Conservation (phyloP, 2,113 vertebrate genomes). For the Porphyrio hochstetteri region DNA sequence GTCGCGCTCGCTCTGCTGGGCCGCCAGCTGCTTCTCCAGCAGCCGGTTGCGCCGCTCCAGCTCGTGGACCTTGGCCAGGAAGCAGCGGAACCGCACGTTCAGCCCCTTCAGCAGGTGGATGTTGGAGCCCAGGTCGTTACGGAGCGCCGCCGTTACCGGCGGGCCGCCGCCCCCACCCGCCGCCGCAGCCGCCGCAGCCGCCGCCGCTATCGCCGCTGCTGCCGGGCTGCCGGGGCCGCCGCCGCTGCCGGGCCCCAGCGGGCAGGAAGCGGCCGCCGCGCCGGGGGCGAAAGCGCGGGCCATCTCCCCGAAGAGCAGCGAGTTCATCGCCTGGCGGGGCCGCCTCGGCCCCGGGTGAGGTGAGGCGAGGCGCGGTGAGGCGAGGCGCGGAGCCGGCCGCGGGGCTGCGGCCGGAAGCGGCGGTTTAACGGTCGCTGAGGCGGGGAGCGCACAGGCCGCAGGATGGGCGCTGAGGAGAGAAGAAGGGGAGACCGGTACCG, state of each 20-base stretch:
- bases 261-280: slow-evolving; percentile 4
- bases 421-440: not conserved
- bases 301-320: slow-evolving; percentile 82
- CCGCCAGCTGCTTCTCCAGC: slow-evolving; percentile 92
- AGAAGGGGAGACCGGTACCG: not conserved
- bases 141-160: slow-evolving; percentile 89
- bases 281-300: slow-evolving; percentile 60
- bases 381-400: not conserved
- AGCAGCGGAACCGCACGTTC: slow-evolving; percentile 94
- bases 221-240: slow-evolving; percentile 36
- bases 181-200: not conserved
- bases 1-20: slow-evolving; percentile 79
- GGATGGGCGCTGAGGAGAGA: no score
- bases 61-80: slow-evolving; percentile 95
- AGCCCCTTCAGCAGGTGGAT: slow-evolving; percentile 95
- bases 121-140: slow-evolving; percentile 97
- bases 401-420: not conserved
- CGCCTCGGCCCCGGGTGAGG: not conserved
- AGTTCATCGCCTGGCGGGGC: slow-evolving; percentile 77
- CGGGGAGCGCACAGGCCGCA: not conserved
- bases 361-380: slow-evolving; percentile 8
- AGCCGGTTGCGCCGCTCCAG: slow-evolving; percentile 93
- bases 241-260: slow-evolving; percentile 40
- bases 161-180: slow-evolving; percentile 41
- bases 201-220: slow-evolving; percentile 10